Conservation (phyloP, 2,888 invertebrate species). For the Zootermopsis nevadensis region DNA sequence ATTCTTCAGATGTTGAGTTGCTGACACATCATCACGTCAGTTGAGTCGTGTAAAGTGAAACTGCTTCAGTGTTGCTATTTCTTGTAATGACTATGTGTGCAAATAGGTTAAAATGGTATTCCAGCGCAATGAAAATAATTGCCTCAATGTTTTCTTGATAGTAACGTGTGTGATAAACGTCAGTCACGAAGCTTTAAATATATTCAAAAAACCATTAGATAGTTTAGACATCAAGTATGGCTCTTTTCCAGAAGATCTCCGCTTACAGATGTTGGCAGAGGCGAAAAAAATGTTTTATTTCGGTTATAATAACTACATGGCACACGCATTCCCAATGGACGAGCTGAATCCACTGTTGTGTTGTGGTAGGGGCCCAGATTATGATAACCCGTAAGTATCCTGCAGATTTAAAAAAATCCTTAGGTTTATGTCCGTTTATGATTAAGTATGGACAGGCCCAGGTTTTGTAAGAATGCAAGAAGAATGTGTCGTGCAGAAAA, state of each 20-base stretch:
- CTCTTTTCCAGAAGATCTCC: conserved; percentile 60
- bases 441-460: too few species aligned
- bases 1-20: background rate
- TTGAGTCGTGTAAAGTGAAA: background rate
- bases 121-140: background rate
- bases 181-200: conserved; percentile 55
- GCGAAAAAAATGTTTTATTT: conserved; percentile 69
- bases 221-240: conserved; percentile 60
- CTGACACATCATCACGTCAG: background rate
- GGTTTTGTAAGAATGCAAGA: too few species aligned
- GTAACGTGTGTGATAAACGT: background rate
- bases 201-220: conserved; percentile 58
- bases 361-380: conserved; percentile 71
- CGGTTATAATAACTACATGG: conserved; percentile 72
- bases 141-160: conserved; percentile 2
- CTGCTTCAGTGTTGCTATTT: background rate
- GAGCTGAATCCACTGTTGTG: conserved; percentile 73
- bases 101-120: conserved; percentile 13
- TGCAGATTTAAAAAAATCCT: background rate
- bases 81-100: background rate
- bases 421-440: too few species aligned
- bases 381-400: conserved; percentile 68
- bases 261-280: conserved; percentile 61
- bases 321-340: conserved; percentile 71
- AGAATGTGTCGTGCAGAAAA: too few species aligned